Evolutionary conservation across 2,797 vertebrate genomes (phyloP).

Genomic region (Myoxocephalus aenaeus): DNA sequence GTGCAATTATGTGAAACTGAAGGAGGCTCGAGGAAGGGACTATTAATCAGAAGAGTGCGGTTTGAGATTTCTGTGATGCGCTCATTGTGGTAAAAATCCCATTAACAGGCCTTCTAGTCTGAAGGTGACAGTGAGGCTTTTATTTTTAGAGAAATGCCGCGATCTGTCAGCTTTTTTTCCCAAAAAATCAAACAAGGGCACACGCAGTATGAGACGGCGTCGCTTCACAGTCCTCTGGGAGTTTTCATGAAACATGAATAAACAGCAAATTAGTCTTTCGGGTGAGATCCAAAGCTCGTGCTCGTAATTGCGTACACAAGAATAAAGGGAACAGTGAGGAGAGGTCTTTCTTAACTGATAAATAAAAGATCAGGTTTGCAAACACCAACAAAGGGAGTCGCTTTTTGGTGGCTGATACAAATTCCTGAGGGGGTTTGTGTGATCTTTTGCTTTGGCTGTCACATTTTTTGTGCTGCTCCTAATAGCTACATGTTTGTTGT

Average conservation of each 20-base stretch:
- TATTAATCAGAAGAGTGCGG: slow-evolving; percentile 79
- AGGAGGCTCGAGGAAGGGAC: slow-evolving; percentile 80
- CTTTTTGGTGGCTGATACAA: neutral
- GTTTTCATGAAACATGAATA: slow-evolving; percentile 65
- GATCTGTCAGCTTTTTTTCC: slow-evolving; percentile 31
- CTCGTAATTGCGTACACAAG: slow-evolving; percentile 45
- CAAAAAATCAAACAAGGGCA: slow-evolving; percentile 31
- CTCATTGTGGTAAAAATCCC: slow-evolving; percentile 69
- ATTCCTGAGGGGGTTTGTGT: slow-evolving; percentile 19
- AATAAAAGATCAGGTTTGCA: slow-evolving; percentile 61
- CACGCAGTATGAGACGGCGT: slow-evolving; percentile 33
- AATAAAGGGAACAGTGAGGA: slow-evolving; percentile 31
- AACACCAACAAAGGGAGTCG: slow-evolving; percentile 36
- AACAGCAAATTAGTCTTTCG: slow-evolving; percentile 55
- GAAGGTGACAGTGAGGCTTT: slow-evolving; percentile 72
- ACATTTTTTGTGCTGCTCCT: slow-evolving; percentile 4
- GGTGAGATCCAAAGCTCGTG: slow-evolving; percentile 39
- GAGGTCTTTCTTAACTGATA: slow-evolving; percentile 48
- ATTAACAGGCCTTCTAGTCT: slow-evolving; percentile 65
- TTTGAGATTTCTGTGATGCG: slow-evolving; percentile 67
- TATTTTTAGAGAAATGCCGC: slow-evolving; percentile 62
- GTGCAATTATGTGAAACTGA: slow-evolving; percentile 82
- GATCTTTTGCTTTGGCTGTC: slow-evolving; percentile 29
- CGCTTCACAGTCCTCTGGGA: slow-evolving; percentile 31
- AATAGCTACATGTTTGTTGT: slow-evolving; percentile 7